phyloP scores from a whole-genome alignment of 2,113 vertebrate species.

The Saguinus imperator region DNA sequence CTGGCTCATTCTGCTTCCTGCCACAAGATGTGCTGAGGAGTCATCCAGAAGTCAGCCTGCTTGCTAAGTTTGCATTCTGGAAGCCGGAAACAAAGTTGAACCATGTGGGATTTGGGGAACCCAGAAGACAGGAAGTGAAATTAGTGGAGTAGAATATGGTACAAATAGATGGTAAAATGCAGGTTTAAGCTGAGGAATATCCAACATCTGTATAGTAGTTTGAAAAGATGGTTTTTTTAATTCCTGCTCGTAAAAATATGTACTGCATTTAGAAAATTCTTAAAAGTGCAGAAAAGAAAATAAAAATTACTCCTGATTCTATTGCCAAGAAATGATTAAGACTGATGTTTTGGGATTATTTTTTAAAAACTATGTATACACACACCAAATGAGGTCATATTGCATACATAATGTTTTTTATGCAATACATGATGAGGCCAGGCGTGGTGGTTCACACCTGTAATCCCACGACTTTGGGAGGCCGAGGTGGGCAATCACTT shows the following conservation, averaged over 20 bases:
- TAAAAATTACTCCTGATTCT: not conserved
- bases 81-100: not conserved
- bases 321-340: slow-evolving; percentile 12
- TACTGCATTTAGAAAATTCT: not conserved
- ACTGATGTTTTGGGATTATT: slow-evolving; percentile 12
- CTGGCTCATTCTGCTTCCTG: slow-evolving; percentile 43
- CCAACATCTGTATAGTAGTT: not conserved
- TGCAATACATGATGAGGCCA: not conserved
- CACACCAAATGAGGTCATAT: not conserved
- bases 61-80: not conserved
- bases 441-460: too few species aligned
- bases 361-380: not conserved
- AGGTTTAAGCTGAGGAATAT: not conserved
- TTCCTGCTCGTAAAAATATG: slow-evolving; percentile 4
- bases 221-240: not conserved
- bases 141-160: not conserved
- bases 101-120: not conserved
- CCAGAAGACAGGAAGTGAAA: not conserved
- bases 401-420: not conserved
- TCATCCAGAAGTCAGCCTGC: slow-evolving; percentile 32
- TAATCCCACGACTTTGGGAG: too few species aligned
- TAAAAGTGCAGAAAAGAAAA: slow-evolving; percentile 15
- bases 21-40: not conserved
- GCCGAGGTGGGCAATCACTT: too few species aligned
- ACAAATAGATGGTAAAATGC: not conserved